Conservation (phyloP, 2,888 invertebrate genomes). For the Drosophila sordidapex region DNA sequence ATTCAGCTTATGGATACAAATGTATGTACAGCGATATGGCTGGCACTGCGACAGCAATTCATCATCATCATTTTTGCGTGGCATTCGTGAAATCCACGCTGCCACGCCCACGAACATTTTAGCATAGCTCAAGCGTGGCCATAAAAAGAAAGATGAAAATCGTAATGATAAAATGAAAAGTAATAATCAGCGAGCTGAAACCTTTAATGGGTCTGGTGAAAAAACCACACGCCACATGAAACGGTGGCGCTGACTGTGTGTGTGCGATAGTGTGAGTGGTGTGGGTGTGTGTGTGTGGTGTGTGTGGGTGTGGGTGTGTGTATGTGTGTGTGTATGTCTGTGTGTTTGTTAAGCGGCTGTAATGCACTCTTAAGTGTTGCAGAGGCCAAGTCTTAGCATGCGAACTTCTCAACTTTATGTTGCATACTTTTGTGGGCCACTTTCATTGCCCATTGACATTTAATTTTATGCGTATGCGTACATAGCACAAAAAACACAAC, state of each 20-base stretch:
- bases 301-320: neutral
- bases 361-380: conserved; percentile 57
- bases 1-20: conserved; percentile 21
- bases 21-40: conserved; percentile 40
- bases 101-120: conserved; percentile 55
- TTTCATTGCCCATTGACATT: conserved; percentile 76
- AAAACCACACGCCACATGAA: neutral
- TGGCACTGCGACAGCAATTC: conserved; percentile 61
- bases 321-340: neutral
- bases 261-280: conserved; percentile 8
- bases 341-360: conserved; percentile 44
- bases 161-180: conserved; percentile 72
- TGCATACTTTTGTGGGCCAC: conserved; percentile 71
- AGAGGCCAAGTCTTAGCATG: conserved; percentile 40
- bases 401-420: conserved; percentile 61
- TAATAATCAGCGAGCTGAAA: conserved; percentile 66
- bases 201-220: conserved; percentile 16
- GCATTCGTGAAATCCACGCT: conserved; percentile 67
- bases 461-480: conserved; percentile 62
- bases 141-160: conserved; percentile 51
- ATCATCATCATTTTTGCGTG: conserved; percentile 76
- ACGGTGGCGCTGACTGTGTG: neutral
- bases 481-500: neutral
- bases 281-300: neutral
- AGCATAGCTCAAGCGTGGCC: conserved; percentile 24